Evolutionary conservation across 2,888 invertebrate species (phyloP), one percentile per base, ranked within the genome.

Genomic region (Dryadula phaetusa): DNA sequence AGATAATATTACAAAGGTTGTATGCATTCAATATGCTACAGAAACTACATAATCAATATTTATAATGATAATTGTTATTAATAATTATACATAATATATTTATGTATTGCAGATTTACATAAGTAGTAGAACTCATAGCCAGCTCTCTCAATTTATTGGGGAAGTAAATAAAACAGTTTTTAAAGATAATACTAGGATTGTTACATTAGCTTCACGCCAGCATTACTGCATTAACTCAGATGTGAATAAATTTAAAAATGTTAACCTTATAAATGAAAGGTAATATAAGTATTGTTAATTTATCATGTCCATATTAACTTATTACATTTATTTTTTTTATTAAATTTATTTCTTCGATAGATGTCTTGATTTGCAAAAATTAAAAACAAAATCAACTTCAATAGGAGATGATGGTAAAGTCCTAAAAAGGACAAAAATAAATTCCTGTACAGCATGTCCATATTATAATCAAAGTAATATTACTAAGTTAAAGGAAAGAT

Each of bases 51-150:
- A 32, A 20, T 61, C 18, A 16, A n/a, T 28, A 18, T 12, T 66
- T 34, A 12, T 47, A 22, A 14, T 25, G 12, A 22, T 56, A 18
- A 14, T n/a, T 14, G 22, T 22, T 14, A 5, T 5, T 4, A 12
- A 47, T 2, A 14, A 14, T 47, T 6, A n/a, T 22, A 14, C 2
- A 5, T 47, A 47, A 0, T 47, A 22, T 14, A 14, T n/a, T 14
- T 14, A 7, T 25, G 6, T 28, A 52, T 52, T 52, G 10, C 28
- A 97, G 96, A 96, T 99, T 71, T 98, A 96, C 81, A 99, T 98
- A 85, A 98, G 98, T 83, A 99, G 98, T 72, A 94, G 99, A 77
- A 99, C 99, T 5, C 99, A 99, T 87, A 99, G 99, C 0, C 99
- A 99, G 83, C 87, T 99, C 46, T 95, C 97, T 0, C 99, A 99